Evolutionary conservation across 2,888 invertebrate genomes (phyloP), one percentile per base, ranked within the genome.

Genomic region (Euspilapteryx auroguttella): DNA sequence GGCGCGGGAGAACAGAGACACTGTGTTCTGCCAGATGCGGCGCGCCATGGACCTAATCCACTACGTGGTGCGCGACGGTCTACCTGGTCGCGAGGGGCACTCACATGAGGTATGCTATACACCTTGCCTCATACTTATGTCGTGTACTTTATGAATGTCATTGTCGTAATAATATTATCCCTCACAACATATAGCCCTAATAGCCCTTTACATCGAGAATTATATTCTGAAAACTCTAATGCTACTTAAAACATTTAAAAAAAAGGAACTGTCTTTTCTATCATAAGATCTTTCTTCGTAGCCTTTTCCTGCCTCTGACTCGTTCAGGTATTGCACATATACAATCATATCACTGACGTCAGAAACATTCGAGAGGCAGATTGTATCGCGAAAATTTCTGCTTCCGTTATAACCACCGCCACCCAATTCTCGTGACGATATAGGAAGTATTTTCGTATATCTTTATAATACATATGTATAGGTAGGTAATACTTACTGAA

Each of bases 11-110:
- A 98, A 96, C 64, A 82, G 98, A 6, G 97, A 98, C 62, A 96
- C 96, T 0, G 96, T 99, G 25, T 98, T 98, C 77, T 94, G 94
- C 56, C 95, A 96, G 69, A 98, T 98, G 90, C 80, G 96, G 35
- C 82, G 94, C 37, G 95, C 98, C 13, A 91, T 98, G 86, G 96
- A 98, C 73, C 82, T 97, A 38, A 94, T 99, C 43, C 96, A 97
- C 69, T 94, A 92, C 63, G 95, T 98, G 34, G 94, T 97, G 25
- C 92, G 95, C 48, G 97, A 98, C 63, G 96, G 96, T n/a, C 87
- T 95, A 23, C 75, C 75, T 0, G 75, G 75, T 2, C 69, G 73
- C 73, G 89, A 54, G 80, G 73, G 73, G 27, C 62, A 55, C 17
- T 46, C 69, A 3, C 69, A 69, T 36, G 75, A 75, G 75, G 75